Evolutionary conservation across 64 coral and sea anemone genomes (phyloP), one percentile per base, ranked within the genome.

Genomic region (Orbicella faveolata): DNA sequence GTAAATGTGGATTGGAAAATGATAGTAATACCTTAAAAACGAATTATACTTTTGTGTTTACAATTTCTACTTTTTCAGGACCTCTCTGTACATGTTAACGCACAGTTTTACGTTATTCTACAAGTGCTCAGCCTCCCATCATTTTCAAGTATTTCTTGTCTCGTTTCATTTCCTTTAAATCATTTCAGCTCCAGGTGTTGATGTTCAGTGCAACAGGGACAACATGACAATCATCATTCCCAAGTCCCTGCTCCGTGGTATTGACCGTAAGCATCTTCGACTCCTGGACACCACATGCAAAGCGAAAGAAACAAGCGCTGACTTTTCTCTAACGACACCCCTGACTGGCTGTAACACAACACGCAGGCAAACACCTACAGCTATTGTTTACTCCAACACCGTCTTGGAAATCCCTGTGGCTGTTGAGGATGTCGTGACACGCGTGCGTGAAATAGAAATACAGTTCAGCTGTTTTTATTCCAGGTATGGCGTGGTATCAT

Each of bases 391-490:
- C 39, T 77, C 75, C 17, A 77, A 77, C 37, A 51, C 18, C 23
- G 75, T 77, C 19, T 51, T 77, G 3, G 75, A 77, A 77, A 77
- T 77, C 8, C 75, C 75, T 51, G 75, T 77, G 39, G 41, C 37
- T 20, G 75, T 20, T 23, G 9, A 77, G 39, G 75, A 77, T 48
- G 36, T 77, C 18, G 36, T 19, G 36, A 77, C 75, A 48, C 75
- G 75, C 7, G 75, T 77, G 17, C 75, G 75, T 21, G 75, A 77
- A 77, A 77, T 77, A 77, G 75, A 77, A 48, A 77, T 77, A 23
- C 36, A 48, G 4, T 77, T 77, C 19, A 77, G 75, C 75, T 77
- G 75, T 48, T 77, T 51, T 20, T 77, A 51, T 1, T 51, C 75
- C 36, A 77, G 53, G 39, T 77, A 51, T 77, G 75, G 75, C 18